phyloP scores from a whole-genome alignment of 2,113 vertebrate species.

The Piliocolobus tephrosceles region DNA sequence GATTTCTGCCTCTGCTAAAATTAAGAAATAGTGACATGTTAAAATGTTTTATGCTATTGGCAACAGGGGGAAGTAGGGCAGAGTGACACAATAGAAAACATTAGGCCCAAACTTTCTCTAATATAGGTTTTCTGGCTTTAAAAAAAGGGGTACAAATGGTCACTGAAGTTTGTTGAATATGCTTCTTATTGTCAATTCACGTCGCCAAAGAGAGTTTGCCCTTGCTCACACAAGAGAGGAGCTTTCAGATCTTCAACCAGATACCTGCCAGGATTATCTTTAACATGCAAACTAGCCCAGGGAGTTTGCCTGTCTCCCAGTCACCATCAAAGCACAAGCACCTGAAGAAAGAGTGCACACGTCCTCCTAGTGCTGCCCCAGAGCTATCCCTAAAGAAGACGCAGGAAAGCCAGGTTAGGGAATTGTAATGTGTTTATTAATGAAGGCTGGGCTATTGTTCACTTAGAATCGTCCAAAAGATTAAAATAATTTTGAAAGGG shows the following conservation, averaged over 20 bases:
- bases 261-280: conserved; percentile 66
- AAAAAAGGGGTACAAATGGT: conserved; percentile 21
- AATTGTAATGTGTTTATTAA: conserved; percentile 64
- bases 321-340: conserved; percentile 67
- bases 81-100: conserved; percentile 26
- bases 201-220: conserved; percentile 73
- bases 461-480: conserved; percentile 22
- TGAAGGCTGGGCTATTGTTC: conserved; percentile 58
- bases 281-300: conserved; percentile 73
- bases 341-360: not conserved
- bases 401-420: conserved; percentile 59
- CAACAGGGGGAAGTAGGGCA: not conserved
- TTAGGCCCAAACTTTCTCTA: conserved; percentile 17
- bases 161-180: conserved; percentile 56
- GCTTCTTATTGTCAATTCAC: conserved; percentile 64
- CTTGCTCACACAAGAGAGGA: conserved; percentile 67
- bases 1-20: conserved; percentile 33
- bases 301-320: conserved; percentile 5
- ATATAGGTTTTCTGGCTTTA: conserved; percentile 44
- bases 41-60: not conserved
- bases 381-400: conserved; percentile 61
- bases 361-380: not conserved
- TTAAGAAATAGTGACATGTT: conserved; percentile 19
- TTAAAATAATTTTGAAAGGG: conserved; percentile 58
- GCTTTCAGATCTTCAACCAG: conserved; percentile 70